Conservation (phyloP, 2,113 vertebrate genomes). For the Pan troglodytes region DNA sequence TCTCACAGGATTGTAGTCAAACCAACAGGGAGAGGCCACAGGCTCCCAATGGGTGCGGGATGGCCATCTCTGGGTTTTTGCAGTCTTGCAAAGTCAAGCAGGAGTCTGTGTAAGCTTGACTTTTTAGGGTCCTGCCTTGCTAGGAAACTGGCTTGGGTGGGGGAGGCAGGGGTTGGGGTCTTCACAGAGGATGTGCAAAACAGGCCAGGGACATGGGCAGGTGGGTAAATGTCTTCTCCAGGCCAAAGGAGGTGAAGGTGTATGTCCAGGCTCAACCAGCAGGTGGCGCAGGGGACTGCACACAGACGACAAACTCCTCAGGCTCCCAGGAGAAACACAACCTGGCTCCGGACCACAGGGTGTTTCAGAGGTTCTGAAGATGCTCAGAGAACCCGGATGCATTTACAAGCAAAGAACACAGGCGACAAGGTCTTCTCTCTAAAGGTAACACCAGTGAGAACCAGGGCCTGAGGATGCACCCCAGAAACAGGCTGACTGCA, state of each 20-base stretch:
- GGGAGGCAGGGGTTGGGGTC: neutral
- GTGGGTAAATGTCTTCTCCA: neutral
- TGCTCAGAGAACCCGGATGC: neutral
- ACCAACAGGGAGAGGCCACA: neutral
- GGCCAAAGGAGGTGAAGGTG: neutral
- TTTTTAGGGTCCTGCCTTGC: conserved; percentile 7
- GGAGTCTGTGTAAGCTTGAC: neutral
- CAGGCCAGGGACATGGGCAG: neutral
- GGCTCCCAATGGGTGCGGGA: neutral
- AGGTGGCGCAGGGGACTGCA: neutral
- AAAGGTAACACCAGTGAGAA: neutral
- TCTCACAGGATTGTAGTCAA: neutral
- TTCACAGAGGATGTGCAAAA: neutral
- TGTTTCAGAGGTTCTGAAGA: neutral
- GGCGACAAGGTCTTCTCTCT: neutral
- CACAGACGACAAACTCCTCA: neutral
- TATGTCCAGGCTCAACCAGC: conserved; percentile 30
- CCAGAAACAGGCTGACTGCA: neutral
- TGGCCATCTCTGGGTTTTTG: neutral
- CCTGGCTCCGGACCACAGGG: neutral
- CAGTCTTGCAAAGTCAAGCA: neutral
- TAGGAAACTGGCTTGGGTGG: neutral
- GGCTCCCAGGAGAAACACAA: neutral
- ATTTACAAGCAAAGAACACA: neutral
- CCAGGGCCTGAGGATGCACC: neutral